phyloP scores from a whole-genome alignment of 2,113 vertebrate species.

The Montifringilla adamsi region DNA sequence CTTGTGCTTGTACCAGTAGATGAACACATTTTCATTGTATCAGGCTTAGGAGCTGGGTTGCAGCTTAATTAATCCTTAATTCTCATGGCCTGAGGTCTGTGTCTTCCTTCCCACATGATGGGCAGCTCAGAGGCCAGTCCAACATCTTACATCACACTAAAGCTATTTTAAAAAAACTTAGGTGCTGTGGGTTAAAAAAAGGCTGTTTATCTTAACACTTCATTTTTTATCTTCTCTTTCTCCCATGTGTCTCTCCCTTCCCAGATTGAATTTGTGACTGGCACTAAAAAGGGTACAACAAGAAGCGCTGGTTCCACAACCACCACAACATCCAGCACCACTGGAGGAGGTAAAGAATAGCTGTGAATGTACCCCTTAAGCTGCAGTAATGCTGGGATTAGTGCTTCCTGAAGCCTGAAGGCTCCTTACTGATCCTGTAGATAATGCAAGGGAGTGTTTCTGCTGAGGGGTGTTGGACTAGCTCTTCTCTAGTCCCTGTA shows the following conservation, averaged over 20 bases:
- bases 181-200: neutral
- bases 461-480: neutral
- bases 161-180: neutral
- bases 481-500: neutral
- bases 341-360: slow-evolving; percentile 84
- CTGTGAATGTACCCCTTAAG: neutral
- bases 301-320: slow-evolving; percentile 83
- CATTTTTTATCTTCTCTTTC: neutral
- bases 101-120: neutral
- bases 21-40: neutral
- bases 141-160: neutral
- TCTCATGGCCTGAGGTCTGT: neutral
- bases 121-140: neutral
- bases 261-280: slow-evolving; percentile 97
- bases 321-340: slow-evolving; percentile 82
- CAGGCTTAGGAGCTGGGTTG: neutral
- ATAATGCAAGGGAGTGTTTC: neutral
- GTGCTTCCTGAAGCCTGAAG: neutral
- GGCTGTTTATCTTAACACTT: neutral
- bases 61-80: neutral
- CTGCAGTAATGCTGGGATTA: neutral
- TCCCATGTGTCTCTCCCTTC: neutral
- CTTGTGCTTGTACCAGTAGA: neutral
- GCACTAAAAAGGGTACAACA: slow-evolving; percentile 93
- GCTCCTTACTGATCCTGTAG: neutral